Conservation (phyloP, 2,888 invertebrate genomes). For the Oligia latruncula region DNA sequence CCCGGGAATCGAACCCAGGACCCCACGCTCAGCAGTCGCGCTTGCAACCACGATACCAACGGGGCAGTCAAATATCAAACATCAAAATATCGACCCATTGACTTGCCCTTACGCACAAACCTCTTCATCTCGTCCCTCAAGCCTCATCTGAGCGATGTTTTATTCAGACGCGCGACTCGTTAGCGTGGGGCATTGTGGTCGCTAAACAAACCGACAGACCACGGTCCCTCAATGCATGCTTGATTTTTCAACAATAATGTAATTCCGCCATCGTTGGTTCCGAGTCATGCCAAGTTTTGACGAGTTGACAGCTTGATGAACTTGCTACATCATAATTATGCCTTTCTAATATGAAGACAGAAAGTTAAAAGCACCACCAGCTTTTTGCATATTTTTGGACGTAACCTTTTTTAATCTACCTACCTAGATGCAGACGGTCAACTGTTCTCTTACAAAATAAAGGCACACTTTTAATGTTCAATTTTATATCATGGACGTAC, state of each 20-base stretch:
- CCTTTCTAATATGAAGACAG: slow-evolving; percentile 8
- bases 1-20: too few relatives aligned
- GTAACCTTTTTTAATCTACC: neutral
- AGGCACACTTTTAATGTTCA: neutral
- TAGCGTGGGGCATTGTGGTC: slow-evolving; percentile 87
- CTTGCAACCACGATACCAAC: too few relatives aligned
- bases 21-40: too few relatives aligned
- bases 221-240: slow-evolving; percentile 77
- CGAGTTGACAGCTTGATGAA: slow-evolving; percentile 43
- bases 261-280: slow-evolving; percentile 50
- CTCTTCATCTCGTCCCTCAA: slow-evolving; percentile 69
- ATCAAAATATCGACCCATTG: neutral
- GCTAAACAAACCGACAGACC: slow-evolving; percentile 85
- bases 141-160: slow-evolving; percentile 80
- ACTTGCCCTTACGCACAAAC: slow-evolving; percentile 17
- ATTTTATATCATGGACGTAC: too few relatives aligned
- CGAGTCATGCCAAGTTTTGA: slow-evolving; percentile 57
- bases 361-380: neutral
- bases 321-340: slow-evolving; percentile 1
- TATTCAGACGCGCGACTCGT: slow-evolving; percentile 88
- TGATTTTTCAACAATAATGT: slow-evolving; percentile 77
- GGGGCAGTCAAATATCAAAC: too few relatives aligned
- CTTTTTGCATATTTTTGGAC: neutral
- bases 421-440: neutral
- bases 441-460: neutral